Conservation (phyloP, 2,888 invertebrate genomes). For the Drosophila tripunctata region DNA sequence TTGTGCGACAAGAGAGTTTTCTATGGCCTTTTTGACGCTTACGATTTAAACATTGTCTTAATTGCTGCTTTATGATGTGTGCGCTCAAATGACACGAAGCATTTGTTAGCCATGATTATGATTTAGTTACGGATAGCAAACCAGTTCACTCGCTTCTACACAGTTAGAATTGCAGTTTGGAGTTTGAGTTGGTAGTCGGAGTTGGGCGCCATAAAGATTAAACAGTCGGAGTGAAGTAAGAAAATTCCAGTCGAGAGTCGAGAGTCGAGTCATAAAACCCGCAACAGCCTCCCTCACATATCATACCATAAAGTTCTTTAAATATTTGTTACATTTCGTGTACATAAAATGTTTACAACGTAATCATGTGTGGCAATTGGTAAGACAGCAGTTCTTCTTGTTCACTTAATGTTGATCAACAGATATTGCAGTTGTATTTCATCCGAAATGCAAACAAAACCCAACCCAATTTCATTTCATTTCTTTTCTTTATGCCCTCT, state of each 20-base stretch:
- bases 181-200: neutral
- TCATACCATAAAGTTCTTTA: slow-evolving; percentile 73
- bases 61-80: slow-evolving; percentile 79
- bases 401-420: neutral
- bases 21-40: slow-evolving; percentile 76
- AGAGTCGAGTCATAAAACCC: slow-evolving; percentile 50
- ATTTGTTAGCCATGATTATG: slow-evolving; percentile 71
- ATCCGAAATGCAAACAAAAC: neutral
- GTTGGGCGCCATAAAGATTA: slow-evolving; percentile 70
- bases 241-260: slow-evolving; percentile 20
- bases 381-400: slow-evolving; percentile 14
- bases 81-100: slow-evolving; percentile 74
- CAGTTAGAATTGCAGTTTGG: neutral
- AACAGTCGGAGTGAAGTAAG: slow-evolving; percentile 56
- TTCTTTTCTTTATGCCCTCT: slow-evolving; percentile 7
- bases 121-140: slow-evolving; percentile 63
- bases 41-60: slow-evolving; percentile 77
- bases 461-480: slow-evolving; percentile 14
- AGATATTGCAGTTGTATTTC: slow-evolving; percentile 1
- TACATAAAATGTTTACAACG: slow-evolving; percentile 71
- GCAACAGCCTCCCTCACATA: slow-evolving; percentile 56
- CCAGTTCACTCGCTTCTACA: no score
- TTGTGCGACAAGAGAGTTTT: slow-evolving; percentile 62
- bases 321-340: slow-evolving; percentile 61
- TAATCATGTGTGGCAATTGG: slow-evolving; percentile 58